Percentiles rank a stretch among this genome's conserved stretches.
phyloP scores from a whole-genome alignment of 2,888 invertebrate genomes.

The Endotricha flammealis region DNA sequence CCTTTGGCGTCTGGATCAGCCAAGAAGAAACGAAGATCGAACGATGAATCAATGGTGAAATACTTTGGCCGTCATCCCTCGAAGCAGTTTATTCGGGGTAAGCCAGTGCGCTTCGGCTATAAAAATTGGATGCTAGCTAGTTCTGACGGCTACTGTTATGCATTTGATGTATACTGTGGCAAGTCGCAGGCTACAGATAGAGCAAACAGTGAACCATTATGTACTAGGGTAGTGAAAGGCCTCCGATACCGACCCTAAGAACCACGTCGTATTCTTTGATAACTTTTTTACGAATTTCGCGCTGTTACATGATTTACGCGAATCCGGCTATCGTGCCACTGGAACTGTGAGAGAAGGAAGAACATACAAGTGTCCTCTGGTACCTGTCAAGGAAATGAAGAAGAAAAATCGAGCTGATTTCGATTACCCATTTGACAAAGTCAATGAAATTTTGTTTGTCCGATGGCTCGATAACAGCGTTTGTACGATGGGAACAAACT shows the following conservation, averaged over 20 bases:
- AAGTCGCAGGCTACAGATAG: background rate
- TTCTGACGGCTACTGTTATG: constrained; percentile 10
- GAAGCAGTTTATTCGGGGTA: constrained; percentile 28
- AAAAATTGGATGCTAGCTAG: constrained; percentile 29
- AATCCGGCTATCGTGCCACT: constrained; percentile 19
- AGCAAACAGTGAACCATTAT: background rate
- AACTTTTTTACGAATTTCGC: constrained; percentile 22
- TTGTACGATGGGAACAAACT: constrained; percentile 24
- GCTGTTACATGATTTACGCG: constrained; percentile 17
- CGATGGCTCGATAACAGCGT: constrained; percentile 28
- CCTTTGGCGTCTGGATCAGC: background rate
- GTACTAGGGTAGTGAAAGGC: constrained; percentile 9
- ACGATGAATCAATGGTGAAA: constrained; percentile 28
- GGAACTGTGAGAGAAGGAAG: constrained; percentile 25
- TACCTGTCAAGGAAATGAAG: constrained; percentile 22
- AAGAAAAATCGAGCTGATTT: constrained; percentile 22
- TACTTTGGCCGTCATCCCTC: constrained; percentile 24
- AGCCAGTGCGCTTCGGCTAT: constrained; percentile 30
- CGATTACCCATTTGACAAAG: constrained; percentile 26
- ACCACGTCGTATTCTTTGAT: constrained; percentile 21
- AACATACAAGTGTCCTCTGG: constrained; percentile 24
- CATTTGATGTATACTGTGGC: constrained; percentile 3
- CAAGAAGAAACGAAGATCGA: constrained; percentile 9
- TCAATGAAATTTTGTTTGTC: constrained; percentile 23
- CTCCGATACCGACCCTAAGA: constrained; percentile 16